Conservation (phyloP, 2,113 vertebrate species). For the Albula glossodonta region DNA sequence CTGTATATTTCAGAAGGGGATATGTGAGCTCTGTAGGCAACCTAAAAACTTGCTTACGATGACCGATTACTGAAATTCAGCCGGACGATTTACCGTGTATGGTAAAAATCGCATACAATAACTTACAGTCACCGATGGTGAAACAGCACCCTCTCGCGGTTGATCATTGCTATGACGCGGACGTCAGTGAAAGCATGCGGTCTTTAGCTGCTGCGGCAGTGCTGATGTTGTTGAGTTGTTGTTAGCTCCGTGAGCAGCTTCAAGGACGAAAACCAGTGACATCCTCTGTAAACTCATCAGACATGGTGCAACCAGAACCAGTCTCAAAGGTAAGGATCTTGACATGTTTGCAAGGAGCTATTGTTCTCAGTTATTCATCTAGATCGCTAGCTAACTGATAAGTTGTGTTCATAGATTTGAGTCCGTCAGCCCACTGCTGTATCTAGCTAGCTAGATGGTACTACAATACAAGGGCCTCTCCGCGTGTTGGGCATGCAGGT, state of each 20-base stretch:
- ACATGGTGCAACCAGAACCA: constrained; percentile 50
- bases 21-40: background rate
- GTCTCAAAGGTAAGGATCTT: constrained; percentile 50
- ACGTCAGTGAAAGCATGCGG: background rate
- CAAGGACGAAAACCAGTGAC: constrained; percentile 12
- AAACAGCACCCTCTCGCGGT: background rate
- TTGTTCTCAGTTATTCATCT: constrained; percentile 7
- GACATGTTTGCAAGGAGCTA: background rate
- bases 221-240: background rate
- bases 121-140: background rate
- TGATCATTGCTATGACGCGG: background rate
- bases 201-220: background rate
- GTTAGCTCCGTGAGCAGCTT: background rate
- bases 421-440: background rate
- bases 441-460: background rate
- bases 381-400: background rate
- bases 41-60: background rate
- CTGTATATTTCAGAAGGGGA: too few relatives aligned
- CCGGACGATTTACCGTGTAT: background rate
- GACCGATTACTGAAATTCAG: background rate
- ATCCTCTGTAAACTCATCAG: constrained; percentile 33
- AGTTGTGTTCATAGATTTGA: too few relatives aligned
- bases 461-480: background rate
- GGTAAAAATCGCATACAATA: background rate
- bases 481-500: background rate